phyloP scores from a whole-genome alignment of 2,797 vertebrate species.

The Fistularia commersonii region DNA sequence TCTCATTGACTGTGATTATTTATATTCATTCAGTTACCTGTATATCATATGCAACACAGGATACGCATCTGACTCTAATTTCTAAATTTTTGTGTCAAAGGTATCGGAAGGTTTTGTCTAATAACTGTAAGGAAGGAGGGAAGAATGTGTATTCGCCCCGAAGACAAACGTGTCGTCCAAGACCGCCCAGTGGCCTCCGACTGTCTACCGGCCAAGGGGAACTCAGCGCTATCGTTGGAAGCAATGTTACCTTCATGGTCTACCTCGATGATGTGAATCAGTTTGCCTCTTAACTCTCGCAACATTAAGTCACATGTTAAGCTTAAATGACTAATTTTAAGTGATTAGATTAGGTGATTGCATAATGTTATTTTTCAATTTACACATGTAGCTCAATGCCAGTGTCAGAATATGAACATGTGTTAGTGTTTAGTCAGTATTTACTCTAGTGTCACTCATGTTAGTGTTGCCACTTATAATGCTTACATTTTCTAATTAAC shows the following conservation, averaged over 20 bases:
- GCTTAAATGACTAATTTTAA: too few relatives aligned
- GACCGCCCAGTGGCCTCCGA: slow-evolving; percentile 83
- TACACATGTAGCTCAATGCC: background rate
- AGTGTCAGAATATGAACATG: background rate
- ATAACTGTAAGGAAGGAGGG: slow-evolving; percentile 89
- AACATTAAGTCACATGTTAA: too few relatives aligned
- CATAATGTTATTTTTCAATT: background rate
- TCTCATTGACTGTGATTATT: too few relatives aligned
- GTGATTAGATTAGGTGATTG: too few relatives aligned
- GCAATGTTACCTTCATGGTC: slow-evolving; percentile 90
- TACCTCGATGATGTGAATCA: slow-evolving; percentile 85
- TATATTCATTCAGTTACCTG: too few relatives aligned
- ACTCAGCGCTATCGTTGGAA: slow-evolving; percentile 80
- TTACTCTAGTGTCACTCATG: background rate
- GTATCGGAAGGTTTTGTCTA: slow-evolving; percentile 91
- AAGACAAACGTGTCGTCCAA: slow-evolving; percentile 82
- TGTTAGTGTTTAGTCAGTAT: background rate
- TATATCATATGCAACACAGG: background rate
- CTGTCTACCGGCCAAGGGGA: slow-evolving; percentile 83
- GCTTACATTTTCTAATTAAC: slow-evolving; percentile 10
- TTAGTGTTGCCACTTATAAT: background rate
- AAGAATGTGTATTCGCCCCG: slow-evolving; percentile 83
- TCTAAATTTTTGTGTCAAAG: slow-evolving; percentile 54
- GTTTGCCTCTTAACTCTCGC: background rate
- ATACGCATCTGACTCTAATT: background rate